Conservation (phyloP, 2,888 invertebrate genomes). For the Drosophila maculinotata region DNA sequence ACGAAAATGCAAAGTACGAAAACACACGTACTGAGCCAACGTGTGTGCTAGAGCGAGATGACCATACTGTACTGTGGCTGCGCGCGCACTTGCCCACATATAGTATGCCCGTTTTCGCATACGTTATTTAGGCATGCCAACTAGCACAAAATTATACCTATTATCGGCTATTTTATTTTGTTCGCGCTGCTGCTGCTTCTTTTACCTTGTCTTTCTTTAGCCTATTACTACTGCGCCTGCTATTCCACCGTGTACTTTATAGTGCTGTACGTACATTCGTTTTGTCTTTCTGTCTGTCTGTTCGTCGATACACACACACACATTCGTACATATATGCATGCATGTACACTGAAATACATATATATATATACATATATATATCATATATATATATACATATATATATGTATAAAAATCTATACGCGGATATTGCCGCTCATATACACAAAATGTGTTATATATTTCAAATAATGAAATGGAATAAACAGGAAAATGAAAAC, state of each 20-base stretch:
- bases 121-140: conserved; percentile 52
- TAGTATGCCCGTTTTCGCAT: conserved; percentile 64
- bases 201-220: conserved; percentile 69
- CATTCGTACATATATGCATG: conserved; percentile 66
- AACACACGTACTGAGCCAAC: conserved; percentile 57
- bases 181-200: conserved; percentile 65
- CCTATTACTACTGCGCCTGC: conserved; percentile 74
- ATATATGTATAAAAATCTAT: conserved; percentile 63
- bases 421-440: conserved; percentile 71
- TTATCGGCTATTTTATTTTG: conserved; percentile 79
- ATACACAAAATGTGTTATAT: conserved; percentile 59
- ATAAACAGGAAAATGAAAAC: conserved; percentile 10
- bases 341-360: conserved; percentile 55
- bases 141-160: conserved; percentile 62
- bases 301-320: conserved; percentile 68
- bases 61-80: conserved; percentile 9
- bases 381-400: too few species aligned
- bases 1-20: conserved; percentile 59
- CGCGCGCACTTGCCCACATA: conserved; percentile 50
- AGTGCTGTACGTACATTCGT: conserved; percentile 73
- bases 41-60: conserved; percentile 58
- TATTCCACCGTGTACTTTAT: conserved; percentile 68
- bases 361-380: conserved; percentile 27
- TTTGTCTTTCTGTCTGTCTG: conserved; percentile 64
- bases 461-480: conserved; percentile 19